Evolutionary conservation across 2,113 vertebrate species (phyloP), one percentile per base, ranked within the genome.

Genomic region (Psittacula cyanocephala): DNA sequence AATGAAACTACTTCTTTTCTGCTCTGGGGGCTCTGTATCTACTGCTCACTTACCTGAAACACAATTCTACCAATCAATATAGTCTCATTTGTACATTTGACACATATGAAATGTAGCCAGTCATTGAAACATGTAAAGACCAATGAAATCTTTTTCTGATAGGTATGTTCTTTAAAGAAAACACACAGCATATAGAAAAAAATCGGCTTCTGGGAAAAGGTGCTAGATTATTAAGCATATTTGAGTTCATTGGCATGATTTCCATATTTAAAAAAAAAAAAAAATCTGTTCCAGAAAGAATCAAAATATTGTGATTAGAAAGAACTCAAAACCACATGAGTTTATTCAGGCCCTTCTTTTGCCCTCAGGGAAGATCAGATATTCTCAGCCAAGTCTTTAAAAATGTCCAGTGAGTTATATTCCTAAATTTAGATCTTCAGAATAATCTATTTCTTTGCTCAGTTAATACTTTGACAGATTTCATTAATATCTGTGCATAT

Each of bases 1-100:
- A 95, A 67, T 88, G 88, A 96, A 96, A 97, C 94, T 78, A 31
- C 80, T 96, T 94, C 78, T 93, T 94, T 97, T 96, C 89, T 96
- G 90, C 79, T 97, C 91, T 86, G 29, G n/a, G 69, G 49, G 7
- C 62, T 94, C 87, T 81, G 33, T 96, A 92, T 87, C 79, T 91
- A 88, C 74, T 81, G 53, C 39, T 97, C 35, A 88, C 71, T 81
- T 96, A 78, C 77, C 92, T 90, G 59, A 92, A 93, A 86, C 68
- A 96, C 81, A 88, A 7, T 74, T 89, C 68, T 78, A 95, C 68
- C 74, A 75, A 88, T 88, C 46, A 62, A 33, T 46, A 24, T 33
- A 60, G 31, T 71, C 39, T 64, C 20, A 64, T 79, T 94, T 91
- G 16, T 81, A 39, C 24, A 13, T 81, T 65, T 81, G 69, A 47